Evolutionary conservation across 1,140 invertebrate genomes (phyloP).

Genomic region (Papilio machaon): DNA sequence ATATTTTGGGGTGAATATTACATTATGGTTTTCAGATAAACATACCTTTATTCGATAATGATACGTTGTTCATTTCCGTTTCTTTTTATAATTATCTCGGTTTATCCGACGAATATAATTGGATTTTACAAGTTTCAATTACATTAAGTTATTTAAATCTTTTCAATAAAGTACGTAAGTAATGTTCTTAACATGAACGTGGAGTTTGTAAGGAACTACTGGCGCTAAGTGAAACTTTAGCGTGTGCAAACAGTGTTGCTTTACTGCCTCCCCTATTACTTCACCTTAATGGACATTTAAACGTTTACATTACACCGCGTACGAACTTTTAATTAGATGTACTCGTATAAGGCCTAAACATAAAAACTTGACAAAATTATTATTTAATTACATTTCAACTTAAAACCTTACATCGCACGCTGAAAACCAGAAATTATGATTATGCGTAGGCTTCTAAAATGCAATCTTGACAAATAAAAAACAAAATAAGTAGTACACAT

Average conservation of each 20-base stretch:
- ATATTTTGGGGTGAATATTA: background rate
- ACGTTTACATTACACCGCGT: slow-evolving; percentile 23
- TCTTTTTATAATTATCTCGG: too few species aligned
- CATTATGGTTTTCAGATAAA: background rate
- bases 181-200: background rate
- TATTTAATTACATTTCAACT: background rate
- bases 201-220: slow-evolving; percentile 26
- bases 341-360: too few species aligned
- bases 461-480: too few species aligned
- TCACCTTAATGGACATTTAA: slow-evolving; percentile 28
- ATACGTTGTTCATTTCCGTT: too few species aligned
- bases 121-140: background rate
- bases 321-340: slow-evolving; percentile 17
- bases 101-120: too few species aligned
- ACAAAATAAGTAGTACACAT: too few species aligned
- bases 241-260: slow-evolving; percentile 27
- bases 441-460: too few species aligned
- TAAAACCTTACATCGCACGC: background rate
- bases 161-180: background rate
- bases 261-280: slow-evolving; percentile 26
- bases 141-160: background rate
- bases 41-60: background rate
- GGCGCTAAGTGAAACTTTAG: slow-evolving; percentile 30
- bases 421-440: too few species aligned
- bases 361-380: background rate